phyloP scores from a whole-genome alignment of 2,113 vertebrate species.

The Ornithorhynchus anatinus region DNA sequence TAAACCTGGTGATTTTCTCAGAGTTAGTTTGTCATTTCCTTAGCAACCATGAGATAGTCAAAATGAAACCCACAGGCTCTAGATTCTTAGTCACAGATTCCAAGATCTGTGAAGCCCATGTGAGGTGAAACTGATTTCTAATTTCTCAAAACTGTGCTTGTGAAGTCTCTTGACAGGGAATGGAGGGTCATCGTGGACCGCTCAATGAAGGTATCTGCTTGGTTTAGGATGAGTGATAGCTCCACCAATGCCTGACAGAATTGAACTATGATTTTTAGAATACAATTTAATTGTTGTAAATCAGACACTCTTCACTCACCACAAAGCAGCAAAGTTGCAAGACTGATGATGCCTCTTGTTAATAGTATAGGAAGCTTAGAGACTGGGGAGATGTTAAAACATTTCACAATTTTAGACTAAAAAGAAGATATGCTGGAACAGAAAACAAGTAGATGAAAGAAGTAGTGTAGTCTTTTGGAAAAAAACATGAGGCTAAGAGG shows the following conservation, averaged over 20 bases:
- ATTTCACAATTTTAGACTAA: too few species aligned
- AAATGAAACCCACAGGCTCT: conserved; percentile 7
- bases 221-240: conserved; percentile 1
- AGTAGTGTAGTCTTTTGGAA: too few species aligned
- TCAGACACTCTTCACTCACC: too few species aligned
- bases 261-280: conserved; percentile 14
- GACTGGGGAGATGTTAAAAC: too few species aligned
- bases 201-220: conserved; percentile 26
- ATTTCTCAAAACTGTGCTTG: conserved; percentile 23
- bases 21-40: neutral
- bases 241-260: conserved; percentile 11
- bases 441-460: too few species aligned
- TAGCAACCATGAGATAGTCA: conserved; percentile 14
- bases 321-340: too few species aligned
- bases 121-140: conserved; percentile 12
- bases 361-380: too few species aligned
- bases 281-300: neutral
- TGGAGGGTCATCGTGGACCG: neutral
- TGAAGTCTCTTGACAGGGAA: conserved; percentile 13
- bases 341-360: too few species aligned
- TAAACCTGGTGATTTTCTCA: neutral
- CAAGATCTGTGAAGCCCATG: conserved; percentile 20
- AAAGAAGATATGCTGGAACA: too few species aligned
- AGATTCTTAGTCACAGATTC: conserved; percentile 50
- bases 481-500: too few species aligned